Evolutionary conservation across 2,113 vertebrate species (phyloP), one percentile per base, ranked within the genome.

Genomic region (Hemichromis elongatus): DNA sequence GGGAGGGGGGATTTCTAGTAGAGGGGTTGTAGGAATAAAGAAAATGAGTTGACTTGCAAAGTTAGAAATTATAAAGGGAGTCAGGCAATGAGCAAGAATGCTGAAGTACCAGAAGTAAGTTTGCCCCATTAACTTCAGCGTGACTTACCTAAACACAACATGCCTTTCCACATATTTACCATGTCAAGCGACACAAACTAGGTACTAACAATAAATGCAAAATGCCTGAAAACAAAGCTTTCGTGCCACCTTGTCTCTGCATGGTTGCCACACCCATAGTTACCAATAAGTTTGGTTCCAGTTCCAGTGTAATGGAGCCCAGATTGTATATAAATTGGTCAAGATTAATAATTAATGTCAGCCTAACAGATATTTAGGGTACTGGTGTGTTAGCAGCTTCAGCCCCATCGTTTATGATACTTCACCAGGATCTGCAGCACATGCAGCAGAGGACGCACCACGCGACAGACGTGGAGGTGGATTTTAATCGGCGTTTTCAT

Each of bases 21-120:
- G 19, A 18, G 40, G 1, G 45, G 24, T 16, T 75, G 18, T 13
- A 30, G 26, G 45, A 75, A 12, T 75, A 50, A 50, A 26, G 45
- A 52, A 52, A 75, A 45, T 26, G 26, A 68, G 1, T 19, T 59
- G 5, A 59, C 57, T 19, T 59, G 24, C 28, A 21, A 75, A 75
- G 16, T 28, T 75, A 19, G 24, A 50, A 8, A 75, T 50, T 50
- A 47, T 19, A 73, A 47, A 70, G 63, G 5, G 18, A 30, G 24
- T 19, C 0, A 0, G 6, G 16, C 18, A 2, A 52, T 0, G 10
- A 50, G 26, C 45, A 52, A n/a, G 70, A 30, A 30, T 13, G 16
- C 14, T 68, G 37, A 68, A 68, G 35, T 42, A 42, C 12, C 2
- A 68, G 21, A 45, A 47, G 26, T 75, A 70, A 19, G 26, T 75